phyloP scores from a whole-genome alignment of 1,140 invertebrate species.

The Nasonia longicornis region DNA sequence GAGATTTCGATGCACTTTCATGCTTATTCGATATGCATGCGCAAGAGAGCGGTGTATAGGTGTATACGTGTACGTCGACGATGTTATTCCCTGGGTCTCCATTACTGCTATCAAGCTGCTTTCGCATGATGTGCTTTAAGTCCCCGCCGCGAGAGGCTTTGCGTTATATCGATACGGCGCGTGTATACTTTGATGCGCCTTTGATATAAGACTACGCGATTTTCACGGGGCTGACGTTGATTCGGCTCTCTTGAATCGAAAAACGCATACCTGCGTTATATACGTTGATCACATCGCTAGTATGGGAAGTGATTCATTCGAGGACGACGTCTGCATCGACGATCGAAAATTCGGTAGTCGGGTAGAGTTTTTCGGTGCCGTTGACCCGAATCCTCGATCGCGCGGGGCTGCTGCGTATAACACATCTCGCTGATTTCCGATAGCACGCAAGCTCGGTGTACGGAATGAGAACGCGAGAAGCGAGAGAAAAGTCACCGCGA shows the following conservation, averaged over 20 bases:
- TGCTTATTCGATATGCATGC: conserved; percentile 20
- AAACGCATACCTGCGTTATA: no score
- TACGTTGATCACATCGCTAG: no score
- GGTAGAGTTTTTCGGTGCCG: no score
- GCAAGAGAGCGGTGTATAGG: not conserved
- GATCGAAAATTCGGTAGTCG: no score
- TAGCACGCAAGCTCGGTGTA: not conserved
- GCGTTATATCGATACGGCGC: not conserved
- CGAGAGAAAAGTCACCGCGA: not conserved
- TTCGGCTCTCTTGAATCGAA: no score
- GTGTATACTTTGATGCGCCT: no score
- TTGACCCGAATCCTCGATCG: not conserved
- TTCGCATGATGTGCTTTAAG: not conserved
- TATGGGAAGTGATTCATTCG: no score
- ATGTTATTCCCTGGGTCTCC: not conserved
- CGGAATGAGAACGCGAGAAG: no score
- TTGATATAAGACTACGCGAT: no score
- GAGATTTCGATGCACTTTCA: conserved; percentile 34
- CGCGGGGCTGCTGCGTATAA: not conserved
- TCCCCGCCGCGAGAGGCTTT: not conserved
- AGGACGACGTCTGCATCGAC: no score
- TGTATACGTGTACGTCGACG: no score
- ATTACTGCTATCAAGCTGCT: not conserved
- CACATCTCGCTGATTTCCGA: not conserved
- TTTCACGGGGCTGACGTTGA: no score